Conservation (phyloP, 2,888 invertebrate genomes). For the Neuroscelio doddi region DNA sequence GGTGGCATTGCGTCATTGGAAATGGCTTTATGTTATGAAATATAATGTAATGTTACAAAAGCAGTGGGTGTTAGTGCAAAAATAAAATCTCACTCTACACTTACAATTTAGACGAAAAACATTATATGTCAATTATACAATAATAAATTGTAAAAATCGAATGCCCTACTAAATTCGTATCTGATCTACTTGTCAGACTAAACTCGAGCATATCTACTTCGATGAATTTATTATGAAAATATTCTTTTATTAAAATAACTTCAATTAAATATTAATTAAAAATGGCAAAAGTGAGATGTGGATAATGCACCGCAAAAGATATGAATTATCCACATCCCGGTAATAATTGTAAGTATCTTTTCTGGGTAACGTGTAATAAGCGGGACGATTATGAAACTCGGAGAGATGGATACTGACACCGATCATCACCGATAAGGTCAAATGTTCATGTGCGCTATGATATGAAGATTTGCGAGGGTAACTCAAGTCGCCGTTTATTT, state of each 20-base stretch:
- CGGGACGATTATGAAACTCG: conserved; percentile 58
- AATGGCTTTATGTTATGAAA: conserved; percentile 66
- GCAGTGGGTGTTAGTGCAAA: conserved; percentile 43
- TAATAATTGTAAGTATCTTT: conserved; percentile 50
- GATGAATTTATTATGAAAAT: no score
- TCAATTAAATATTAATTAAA: no score
- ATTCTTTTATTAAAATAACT: no score
- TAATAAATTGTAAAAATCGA: no score
- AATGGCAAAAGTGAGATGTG: no score
- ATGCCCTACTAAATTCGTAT: background rate
- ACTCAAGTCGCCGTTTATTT: conserved; percentile 2
- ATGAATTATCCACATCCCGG: conserved; percentile 50
- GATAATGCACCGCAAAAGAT: no score
- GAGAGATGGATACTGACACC: conserved; percentile 46
- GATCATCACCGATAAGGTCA: conserved; percentile 57
- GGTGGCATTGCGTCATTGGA: conserved; percentile 62
- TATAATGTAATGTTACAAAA: conserved; percentile 59
- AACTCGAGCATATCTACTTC: conserved; percentile 29
- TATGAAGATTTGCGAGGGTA: conserved; percentile 40
- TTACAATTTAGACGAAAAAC: no score
- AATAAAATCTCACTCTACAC: no score
- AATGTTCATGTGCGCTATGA: conserved; percentile 45
- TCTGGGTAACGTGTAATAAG: conserved; percentile 55
- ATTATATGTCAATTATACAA: no score
- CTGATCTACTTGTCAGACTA: conserved; percentile 32